Percentiles rank a stretch among this genome's conserved stretches.
phyloP scores from a whole-genome alignment of 2,113 vertebrate genomes.

The Symphodus melops region DNA sequence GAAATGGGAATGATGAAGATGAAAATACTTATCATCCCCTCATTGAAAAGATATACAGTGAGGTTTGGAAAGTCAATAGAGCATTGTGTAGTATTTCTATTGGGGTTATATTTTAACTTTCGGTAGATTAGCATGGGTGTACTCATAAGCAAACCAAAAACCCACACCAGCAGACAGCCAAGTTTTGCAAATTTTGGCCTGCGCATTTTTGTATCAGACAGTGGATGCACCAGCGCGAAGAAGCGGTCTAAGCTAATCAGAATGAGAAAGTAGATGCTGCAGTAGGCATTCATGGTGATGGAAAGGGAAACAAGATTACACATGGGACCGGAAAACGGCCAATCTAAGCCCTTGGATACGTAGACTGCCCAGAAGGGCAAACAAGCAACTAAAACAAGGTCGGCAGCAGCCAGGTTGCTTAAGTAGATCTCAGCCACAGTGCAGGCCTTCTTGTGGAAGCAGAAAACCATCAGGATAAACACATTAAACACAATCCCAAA shows the following conservation, averaged over 20 bases:
- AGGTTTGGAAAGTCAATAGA: slow-evolving; percentile 77
- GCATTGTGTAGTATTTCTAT: slow-evolving; percentile 80
- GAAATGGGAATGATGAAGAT: slow-evolving; percentile 89
- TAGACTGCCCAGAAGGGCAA: slow-evolving; percentile 95
- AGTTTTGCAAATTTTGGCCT: slow-evolving; percentile 86
- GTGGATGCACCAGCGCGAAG: slow-evolving; percentile 91
- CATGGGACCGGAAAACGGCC: slow-evolving; percentile 86
- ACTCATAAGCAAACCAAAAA: slow-evolving; percentile 83
- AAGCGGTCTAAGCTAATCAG: slow-evolving; percentile 93
- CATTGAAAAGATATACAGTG: slow-evolving; percentile 63
- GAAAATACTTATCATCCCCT: slow-evolving; percentile 83
- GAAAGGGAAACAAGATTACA: slow-evolving; percentile 88
- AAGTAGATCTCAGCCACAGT: slow-evolving; percentile 95
- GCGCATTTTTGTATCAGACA: slow-evolving; percentile 90
- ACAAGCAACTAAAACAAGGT: slow-evolving; percentile 87
- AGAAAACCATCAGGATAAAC: slow-evolving; percentile 90
- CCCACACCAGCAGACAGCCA: slow-evolving; percentile 89
- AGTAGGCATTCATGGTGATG: slow-evolving; percentile 86
- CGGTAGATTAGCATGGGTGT: slow-evolving; percentile 86
- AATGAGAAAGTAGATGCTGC: slow-evolving; percentile 92
- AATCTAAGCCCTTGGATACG: slow-evolving; percentile 83
- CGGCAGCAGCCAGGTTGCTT: slow-evolving; percentile 89
- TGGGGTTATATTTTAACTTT: slow-evolving; percentile 39
- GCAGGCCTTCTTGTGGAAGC: slow-evolving; percentile 90
- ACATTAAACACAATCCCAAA: slow-evolving; percentile 87